Conservation (phyloP, 2,113 vertebrate genomes). For the Phalacrocorax pelagicus region DNA sequence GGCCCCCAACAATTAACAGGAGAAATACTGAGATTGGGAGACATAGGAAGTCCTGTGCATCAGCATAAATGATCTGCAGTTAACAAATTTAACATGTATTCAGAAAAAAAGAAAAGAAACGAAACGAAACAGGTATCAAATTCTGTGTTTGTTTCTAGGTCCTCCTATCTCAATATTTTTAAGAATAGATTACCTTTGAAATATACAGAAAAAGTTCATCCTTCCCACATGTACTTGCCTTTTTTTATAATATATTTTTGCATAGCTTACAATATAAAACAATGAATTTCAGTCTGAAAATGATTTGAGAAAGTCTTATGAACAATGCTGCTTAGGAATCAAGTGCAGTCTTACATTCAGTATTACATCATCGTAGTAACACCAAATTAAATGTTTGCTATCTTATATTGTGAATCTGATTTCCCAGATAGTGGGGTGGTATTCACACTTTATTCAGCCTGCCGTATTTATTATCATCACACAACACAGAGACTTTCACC, state of each 20-base stretch:
- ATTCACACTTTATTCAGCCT: background rate
- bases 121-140: background rate
- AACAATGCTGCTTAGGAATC: background rate
- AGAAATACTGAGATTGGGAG: background rate
- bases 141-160: background rate
- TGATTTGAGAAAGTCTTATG: background rate
- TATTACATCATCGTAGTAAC: background rate
- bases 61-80: background rate
- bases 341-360: background rate
- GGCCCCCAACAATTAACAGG: background rate
- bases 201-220: background rate
- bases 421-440: background rate
- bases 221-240: background rate
- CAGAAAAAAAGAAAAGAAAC: background rate
- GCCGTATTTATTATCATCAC: background rate
- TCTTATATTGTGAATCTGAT: background rate
- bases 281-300: background rate
- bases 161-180: background rate
- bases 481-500: background rate
- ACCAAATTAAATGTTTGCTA: constrained; percentile 11
- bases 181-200: background rate
- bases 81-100: background rate
- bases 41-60: background rate
- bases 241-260: background rate
- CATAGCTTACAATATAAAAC: background rate